Evolutionary conservation across 2,797 vertebrate species (phyloP).

Genomic region (Propithecus deckenii): DNA sequence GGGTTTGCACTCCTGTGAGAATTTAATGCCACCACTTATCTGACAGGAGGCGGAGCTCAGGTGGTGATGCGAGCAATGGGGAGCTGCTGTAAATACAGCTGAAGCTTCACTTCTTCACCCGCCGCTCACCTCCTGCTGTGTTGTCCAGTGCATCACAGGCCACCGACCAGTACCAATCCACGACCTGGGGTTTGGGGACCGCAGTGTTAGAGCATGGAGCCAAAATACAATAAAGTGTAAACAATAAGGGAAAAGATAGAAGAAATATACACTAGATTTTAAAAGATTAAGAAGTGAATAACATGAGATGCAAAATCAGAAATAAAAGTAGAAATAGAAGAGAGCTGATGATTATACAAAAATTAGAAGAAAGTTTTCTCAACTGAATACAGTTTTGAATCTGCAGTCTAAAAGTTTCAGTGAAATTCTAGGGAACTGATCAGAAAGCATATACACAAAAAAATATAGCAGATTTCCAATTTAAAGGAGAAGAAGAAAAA

Average conservation of each 20-base stretch:
- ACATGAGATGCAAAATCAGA: neutral
- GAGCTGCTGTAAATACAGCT: too few relatives aligned
- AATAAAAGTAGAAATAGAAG: neutral
- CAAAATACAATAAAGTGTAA: neutral
- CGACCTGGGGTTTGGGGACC: too few relatives aligned
- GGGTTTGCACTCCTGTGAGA: too few relatives aligned
- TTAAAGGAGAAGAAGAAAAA: neutral
- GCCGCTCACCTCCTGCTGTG: too few relatives aligned
- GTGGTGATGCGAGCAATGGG: too few relatives aligned
- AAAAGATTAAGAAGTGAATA: neutral
- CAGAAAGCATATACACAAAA: neutral
- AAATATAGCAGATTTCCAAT: neutral
- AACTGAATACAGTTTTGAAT: neutral
- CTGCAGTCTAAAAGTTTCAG: neutral
- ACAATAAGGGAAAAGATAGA: neutral
- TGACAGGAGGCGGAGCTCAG: too few relatives aligned
- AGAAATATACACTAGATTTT: neutral
- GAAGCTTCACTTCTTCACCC: too few relatives aligned
- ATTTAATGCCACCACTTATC: too few relatives aligned
- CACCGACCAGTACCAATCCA: too few relatives aligned
- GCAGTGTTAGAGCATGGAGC: neutral
- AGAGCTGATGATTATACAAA: neutral
- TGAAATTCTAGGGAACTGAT: neutral
- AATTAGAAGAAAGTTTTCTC: neutral
- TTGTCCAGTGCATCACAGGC: too few relatives aligned